Conservation (phyloP, 1,140 invertebrate species). For the Monochamus saltuarius region DNA sequence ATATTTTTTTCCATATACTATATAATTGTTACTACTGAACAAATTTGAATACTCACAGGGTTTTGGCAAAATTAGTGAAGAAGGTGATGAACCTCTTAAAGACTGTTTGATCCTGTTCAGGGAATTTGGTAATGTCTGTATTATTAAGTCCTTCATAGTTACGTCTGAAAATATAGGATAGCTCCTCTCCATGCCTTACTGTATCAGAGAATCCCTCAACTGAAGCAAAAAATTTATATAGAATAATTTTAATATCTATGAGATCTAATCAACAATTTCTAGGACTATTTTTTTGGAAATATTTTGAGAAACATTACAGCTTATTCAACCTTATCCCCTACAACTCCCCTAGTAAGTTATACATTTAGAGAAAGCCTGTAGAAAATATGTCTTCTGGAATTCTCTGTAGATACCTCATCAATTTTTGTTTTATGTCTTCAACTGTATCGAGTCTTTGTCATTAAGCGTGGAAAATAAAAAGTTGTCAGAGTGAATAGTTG, state of each 20-base stretch:
- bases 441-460: neutral
- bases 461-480: neutral
- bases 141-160: conserved; percentile 15
- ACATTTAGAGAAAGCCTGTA: too few species aligned
- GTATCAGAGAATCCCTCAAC: conserved; percentile 7
- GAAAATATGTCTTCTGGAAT: too few species aligned
- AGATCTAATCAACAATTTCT: neutral
- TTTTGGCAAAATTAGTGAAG: conserved; percentile 24
- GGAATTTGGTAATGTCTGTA: conserved; percentile 22
- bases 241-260: neutral
- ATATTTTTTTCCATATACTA: neutral
- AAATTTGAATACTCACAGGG: conserved; percentile 15
- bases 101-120: conserved; percentile 16
- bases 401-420: neutral
- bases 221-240: conserved; percentile 1
- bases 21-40: neutral
- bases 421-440: neutral
- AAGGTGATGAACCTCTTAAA: conserved; percentile 14
- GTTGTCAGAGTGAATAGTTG: too few species aligned
- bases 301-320: too few species aligned
- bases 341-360: too few species aligned
- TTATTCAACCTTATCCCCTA: too few species aligned
- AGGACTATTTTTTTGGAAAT: neutral
- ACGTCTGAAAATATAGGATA: conserved; percentile 7
- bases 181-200: conserved; percentile 13